Percentiles rank a stretch among this genome's conserved stretches.
These are phyloP conservation scores for Linnaemya vulpina DNA, from an alignment of 2,888 invertebrate species.

Conservation along the genomic window DNA sequence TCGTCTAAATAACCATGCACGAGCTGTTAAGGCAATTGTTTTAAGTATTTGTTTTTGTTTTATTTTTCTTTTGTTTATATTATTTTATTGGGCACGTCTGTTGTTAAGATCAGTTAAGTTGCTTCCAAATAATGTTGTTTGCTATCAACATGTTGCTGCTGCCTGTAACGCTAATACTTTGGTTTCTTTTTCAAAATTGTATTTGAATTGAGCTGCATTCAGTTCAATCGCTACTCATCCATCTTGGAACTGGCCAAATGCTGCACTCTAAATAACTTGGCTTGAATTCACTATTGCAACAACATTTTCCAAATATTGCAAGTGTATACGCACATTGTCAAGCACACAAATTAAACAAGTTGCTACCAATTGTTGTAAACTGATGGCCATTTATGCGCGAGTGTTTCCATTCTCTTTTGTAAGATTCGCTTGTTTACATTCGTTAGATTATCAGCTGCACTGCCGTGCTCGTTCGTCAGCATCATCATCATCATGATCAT, in stretches of 20 bases:
- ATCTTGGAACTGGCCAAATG: conserved; percentile 13
- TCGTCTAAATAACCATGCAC: neutral
- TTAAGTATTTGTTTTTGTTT: too few species aligned
- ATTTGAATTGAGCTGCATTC: neutral
- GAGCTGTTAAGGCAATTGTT: neutral
- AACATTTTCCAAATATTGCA: conserved; percentile 63
- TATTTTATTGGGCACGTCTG: conserved; percentile 1
- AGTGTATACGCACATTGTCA: conserved; percentile 63
- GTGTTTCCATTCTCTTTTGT: conserved; percentile 16
- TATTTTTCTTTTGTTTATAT: too few species aligned
- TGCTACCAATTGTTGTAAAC: neutral
- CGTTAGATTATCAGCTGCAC: conserved; percentile 60
- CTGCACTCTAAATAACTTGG: conserved; percentile 41
- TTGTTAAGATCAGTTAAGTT: conserved; percentile 10
- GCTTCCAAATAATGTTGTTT: conserved; percentile 33
- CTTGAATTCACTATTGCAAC: conserved; percentile 35
- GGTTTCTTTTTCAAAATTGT: neutral
- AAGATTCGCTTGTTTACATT: conserved; percentile 45
- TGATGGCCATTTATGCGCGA: neutral
- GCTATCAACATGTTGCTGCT: conserved; percentile 25
- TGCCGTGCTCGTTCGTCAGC: neutral
- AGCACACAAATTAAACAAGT: conserved; percentile 13
- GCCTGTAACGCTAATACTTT: neutral
- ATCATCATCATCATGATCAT: conserved; percentile 47
- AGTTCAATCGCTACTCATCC: neutral